A percentile compares a stretch with the other conserved stretches of the same genome.
phyloP scores from a whole-genome alignment of 2,797 vertebrate genomes.

The Poecilia picta region DNA sequence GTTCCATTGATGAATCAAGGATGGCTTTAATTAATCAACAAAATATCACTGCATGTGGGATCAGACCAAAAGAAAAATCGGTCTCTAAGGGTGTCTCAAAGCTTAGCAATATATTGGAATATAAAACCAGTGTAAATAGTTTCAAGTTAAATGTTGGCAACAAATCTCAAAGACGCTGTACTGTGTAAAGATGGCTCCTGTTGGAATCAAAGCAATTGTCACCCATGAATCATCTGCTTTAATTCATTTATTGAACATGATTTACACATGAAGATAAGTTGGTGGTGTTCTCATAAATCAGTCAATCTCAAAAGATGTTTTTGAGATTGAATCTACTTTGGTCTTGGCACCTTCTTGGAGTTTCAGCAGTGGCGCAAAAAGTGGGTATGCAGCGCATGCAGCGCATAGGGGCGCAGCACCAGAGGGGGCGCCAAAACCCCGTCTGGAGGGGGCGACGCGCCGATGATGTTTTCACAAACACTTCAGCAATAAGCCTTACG shows the following conservation, averaged over 20 bases:
- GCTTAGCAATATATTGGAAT: slow-evolving; percentile 18
- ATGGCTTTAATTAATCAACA: slow-evolving; percentile 63
- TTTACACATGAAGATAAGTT: background rate
- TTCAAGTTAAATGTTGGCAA: background rate
- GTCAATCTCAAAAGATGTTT: background rate
- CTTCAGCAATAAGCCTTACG: no score
- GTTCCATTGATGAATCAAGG: slow-evolving; percentile 59
- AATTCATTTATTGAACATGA: background rate
- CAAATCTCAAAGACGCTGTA: background rate
- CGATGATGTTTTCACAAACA: no score
- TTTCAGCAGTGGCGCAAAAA: no score
- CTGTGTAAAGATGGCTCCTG: background rate
- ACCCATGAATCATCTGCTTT: background rate
- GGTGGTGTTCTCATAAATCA: background rate
- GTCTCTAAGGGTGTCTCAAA: slow-evolving; percentile 36
- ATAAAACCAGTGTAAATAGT: background rate
- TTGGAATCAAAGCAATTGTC: background rate
- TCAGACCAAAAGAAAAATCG: slow-evolving; percentile 30
- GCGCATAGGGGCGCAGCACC: no score
- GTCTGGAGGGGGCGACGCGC: no score
- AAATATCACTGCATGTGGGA: slow-evolving; percentile 45
- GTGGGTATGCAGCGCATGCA: no score
- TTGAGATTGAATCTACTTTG: background rate
- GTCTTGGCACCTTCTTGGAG: background rate
- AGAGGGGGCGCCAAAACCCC: no score